Conservation (phyloP, 2,888 invertebrate species). For the Ariolimax columbianus region DNA sequence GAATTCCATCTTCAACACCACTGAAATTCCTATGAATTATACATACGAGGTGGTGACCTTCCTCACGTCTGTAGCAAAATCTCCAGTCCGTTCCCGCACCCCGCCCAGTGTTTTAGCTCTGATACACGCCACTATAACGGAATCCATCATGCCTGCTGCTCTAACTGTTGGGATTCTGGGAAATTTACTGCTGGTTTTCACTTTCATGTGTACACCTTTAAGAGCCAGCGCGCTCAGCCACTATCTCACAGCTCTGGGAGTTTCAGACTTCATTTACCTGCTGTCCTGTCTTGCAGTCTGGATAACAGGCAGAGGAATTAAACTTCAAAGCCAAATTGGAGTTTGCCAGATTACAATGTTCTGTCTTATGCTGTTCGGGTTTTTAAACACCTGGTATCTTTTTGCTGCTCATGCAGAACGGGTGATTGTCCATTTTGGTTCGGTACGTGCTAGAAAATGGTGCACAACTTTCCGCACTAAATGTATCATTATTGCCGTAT, state of each 20-base stretch:
- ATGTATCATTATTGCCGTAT: slow-evolving; percentile 56
- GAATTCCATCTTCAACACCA: not conserved
- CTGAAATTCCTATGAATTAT: not conserved
- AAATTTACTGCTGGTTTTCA: slow-evolving; percentile 48
- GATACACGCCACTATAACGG: not conserved
- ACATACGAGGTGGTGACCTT: slow-evolving; percentile 32
- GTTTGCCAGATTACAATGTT: slow-evolving; percentile 59
- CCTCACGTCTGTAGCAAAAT: not conserved
- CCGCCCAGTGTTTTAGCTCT: not conserved
- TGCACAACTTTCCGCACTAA: slow-evolving; percentile 59
- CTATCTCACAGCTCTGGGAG: slow-evolving; percentile 56
- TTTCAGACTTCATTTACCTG: slow-evolving; percentile 54
- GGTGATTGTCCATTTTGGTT: slow-evolving; percentile 52
- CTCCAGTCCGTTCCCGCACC: not conserved
- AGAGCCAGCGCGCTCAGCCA: slow-evolving; percentile 52
- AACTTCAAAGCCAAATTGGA: slow-evolving; percentile 55
- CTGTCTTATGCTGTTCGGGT: slow-evolving; percentile 48
- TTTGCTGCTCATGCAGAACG: slow-evolving; percentile 57
- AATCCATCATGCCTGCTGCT: slow-evolving; percentile 52
- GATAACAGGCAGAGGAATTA: slow-evolving; percentile 48
- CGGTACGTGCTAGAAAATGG: slow-evolving; percentile 53
- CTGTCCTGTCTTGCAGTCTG: slow-evolving; percentile 52
- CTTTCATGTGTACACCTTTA: slow-evolving; percentile 53
- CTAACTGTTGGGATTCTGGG: slow-evolving; percentile 54
- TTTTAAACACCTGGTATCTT: slow-evolving; percentile 57